phyloP scores from a whole-genome alignment of 92 coral and sea anemone species.

The Nematostella vectensis region DNA sequence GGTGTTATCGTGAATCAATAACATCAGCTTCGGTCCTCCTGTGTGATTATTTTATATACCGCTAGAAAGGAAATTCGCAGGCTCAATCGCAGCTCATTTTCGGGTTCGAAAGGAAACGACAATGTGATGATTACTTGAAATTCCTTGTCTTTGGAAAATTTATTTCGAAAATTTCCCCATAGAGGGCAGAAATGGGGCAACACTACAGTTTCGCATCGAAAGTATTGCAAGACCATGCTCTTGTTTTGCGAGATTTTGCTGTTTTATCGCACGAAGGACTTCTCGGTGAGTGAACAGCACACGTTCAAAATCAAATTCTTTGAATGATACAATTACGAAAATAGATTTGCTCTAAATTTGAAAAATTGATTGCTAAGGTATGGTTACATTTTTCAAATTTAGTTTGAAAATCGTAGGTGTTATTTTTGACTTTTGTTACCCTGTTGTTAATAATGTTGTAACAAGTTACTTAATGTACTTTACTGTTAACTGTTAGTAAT shows the following conservation, averaged over 20 bases:
- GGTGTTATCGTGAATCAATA: too few species aligned
- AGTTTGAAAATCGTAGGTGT: neutral
- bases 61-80: too few species aligned
- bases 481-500: neutral
- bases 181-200: conserved; percentile 66
- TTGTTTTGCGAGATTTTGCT: conserved; percentile 66
- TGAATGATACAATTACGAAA: neutral
- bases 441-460: too few species aligned
- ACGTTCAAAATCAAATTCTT: neutral
- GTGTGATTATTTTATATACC: too few species aligned
- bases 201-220: conserved; percentile 70
- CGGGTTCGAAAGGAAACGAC: too few species aligned
- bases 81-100: too few species aligned
- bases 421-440: neutral
- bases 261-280: conserved; percentile 64
- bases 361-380: too few species aligned
- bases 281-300: conserved; percentile 39
- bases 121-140: too few species aligned
- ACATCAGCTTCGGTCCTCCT: too few species aligned
- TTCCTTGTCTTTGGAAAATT: too few species aligned
- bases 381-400: neutral
- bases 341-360: neutral
- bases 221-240: conserved; percentile 65
- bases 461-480: too few species aligned
- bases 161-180: too few species aligned